A percentile compares a stretch with the other conserved stretches of the same genome.
Conservation (phyloP, 2,797 vertebrate genomes). For the Sebastes baramenuke region DNA sequence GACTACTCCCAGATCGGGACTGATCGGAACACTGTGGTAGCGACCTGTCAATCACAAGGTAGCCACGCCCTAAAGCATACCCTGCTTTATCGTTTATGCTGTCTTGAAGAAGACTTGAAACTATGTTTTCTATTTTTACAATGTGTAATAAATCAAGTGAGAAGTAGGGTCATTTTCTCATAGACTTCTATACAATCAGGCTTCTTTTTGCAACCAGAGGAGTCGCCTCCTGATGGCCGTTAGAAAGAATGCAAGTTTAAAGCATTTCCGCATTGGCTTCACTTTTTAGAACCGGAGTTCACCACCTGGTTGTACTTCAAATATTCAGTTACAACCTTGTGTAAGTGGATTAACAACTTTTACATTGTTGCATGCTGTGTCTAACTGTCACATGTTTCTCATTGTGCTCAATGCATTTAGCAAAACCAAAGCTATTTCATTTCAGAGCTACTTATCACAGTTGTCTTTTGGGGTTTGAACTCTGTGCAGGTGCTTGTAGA, state of each 20-base stretch:
- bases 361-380: background rate
- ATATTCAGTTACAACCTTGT: background rate
- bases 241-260: too few relatives aligned
- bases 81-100: too few relatives aligned
- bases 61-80: too few relatives aligned
- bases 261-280: background rate
- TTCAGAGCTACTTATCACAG: background rate
- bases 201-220: too few relatives aligned
- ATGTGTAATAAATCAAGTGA: too few relatives aligned
- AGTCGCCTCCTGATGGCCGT: too few relatives aligned
- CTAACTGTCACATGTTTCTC: background rate
- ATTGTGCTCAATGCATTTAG: background rate
- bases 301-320: background rate
- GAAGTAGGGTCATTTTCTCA: too few relatives aligned
- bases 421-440: background rate
- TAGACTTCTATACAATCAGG: too few relatives aligned
- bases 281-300: background rate
- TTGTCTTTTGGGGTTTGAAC: background rate
- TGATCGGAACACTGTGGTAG: too few relatives aligned
- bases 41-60: too few relatives aligned
- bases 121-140: too few relatives aligned
- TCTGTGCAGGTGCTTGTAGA: background rate
- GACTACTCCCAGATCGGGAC: too few relatives aligned
- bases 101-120: background rate
- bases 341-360: background rate